Evolutionary conservation across 2,113 vertebrate genomes (phyloP).

Genomic region (Dromas ardeola): DNA sequence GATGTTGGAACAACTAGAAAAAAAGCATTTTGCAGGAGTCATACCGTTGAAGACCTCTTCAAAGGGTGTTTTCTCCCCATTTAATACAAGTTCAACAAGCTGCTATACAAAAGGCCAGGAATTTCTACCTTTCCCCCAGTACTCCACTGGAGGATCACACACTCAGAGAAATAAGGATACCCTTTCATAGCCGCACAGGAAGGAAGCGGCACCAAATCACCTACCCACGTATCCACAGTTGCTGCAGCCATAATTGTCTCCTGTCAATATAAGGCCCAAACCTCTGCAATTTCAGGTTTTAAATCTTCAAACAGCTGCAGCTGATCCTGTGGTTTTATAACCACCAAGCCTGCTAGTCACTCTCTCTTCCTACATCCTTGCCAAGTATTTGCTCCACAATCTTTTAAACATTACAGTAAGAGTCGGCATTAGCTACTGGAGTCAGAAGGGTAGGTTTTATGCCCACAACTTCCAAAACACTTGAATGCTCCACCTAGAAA

Average conservation of each 20-base stretch:
- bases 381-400: not conserved
- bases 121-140: not conserved
- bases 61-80: not conserved
- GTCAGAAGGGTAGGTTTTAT: not conserved
- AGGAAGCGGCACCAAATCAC: not conserved
- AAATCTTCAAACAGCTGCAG: not conserved
- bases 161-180: not conserved
- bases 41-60: not conserved
- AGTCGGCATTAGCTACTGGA: not conserved
- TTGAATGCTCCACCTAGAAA: not conserved
- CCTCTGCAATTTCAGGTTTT: not conserved
- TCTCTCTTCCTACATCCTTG: not conserved
- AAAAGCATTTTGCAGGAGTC: not conserved
- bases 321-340: not conserved
- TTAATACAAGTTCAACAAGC: not conserved
- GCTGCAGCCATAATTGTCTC: not conserved
- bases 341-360: not conserved
- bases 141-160: not conserved
- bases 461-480: not conserved
- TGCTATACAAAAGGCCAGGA: not conserved
- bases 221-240: not conserved
- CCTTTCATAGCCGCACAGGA: not conserved
- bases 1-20: not conserved
- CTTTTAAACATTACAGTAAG: not conserved
- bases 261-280: not conserved